Conservation (phyloP, 2,888 invertebrate genomes). For the Toxonevra muliebris region DNA sequence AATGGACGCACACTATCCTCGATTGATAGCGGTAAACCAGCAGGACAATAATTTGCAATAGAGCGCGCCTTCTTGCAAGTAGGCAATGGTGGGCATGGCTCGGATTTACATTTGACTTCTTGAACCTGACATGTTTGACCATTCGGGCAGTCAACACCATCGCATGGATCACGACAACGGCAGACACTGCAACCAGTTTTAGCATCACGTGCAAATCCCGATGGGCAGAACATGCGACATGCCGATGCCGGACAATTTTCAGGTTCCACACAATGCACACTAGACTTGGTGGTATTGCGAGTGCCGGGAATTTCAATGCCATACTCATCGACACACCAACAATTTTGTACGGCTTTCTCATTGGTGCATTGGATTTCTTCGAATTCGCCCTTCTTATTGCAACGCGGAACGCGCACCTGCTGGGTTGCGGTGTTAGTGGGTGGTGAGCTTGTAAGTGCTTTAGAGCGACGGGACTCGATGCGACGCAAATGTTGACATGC, state of each 20-base stretch:
- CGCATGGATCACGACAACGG: conserved; percentile 84
- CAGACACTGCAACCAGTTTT: conserved; percentile 79
- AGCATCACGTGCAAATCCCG: conserved; percentile 78
- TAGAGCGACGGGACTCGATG: conserved; percentile 72
- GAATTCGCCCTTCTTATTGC: conserved; percentile 76
- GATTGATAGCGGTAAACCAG: conserved; percentile 77
- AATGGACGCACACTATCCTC: conserved; percentile 81
- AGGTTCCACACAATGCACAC: conserved; percentile 64
- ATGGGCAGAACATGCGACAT: conserved; percentile 87
- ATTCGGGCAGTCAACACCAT: conserved; percentile 78
- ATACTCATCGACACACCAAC: conserved; percentile 86
- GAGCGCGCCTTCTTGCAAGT: conserved; percentile 83
- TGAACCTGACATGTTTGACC: conserved; percentile 80
- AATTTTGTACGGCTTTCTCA: conserved; percentile 73
- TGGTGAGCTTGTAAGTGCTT: conserved; percentile 56
- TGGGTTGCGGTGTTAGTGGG: conserved; percentile 46
- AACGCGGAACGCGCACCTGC: conserved; percentile 73
- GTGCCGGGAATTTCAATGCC: conserved; percentile 84
- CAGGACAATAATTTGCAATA: conserved; percentile 80
- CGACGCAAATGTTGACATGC: conserved; percentile 75
- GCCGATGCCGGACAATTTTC: conserved; percentile 81
- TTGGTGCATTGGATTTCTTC: conserved; percentile 79
- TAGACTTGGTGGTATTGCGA: conserved; percentile 61
- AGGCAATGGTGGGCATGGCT: conserved; percentile 86
- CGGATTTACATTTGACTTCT: conserved; percentile 78